Base-by-base conservation (phyloP, 2,888 invertebrate genomes). In the Philereme transversata region DNA sequence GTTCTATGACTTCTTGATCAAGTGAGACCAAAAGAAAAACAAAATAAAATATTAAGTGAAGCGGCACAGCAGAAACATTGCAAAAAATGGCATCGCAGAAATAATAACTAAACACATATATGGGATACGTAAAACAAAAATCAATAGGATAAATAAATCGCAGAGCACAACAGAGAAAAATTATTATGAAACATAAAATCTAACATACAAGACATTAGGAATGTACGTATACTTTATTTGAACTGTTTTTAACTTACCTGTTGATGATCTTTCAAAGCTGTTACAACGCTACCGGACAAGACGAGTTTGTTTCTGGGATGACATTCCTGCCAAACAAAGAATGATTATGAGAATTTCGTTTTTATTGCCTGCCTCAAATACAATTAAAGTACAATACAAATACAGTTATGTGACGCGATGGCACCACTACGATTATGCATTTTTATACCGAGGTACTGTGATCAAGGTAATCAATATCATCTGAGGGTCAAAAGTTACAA, bases 41-140 rank as follows among this genome's bases (percentile, higher is more conserved):
- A 45, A 45, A 60, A 57, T 34, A 38, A 54, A 54, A 56, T 54
- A 52, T 55, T 44, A 62, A 63, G 64, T 74, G 75, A 73, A 79
- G 69, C 57, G 54, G 77, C 81, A 57, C 65, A 77, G 80, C 79
- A 62, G 65, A 60, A 55, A 34, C 47, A 40, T 56, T 46, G 48
- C 55, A 67, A 43, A 61, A 74, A 70, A 60, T 57, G 48, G 57
- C 38, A 67, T 64, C 56, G 72, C 68, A 68, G 45, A 62, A 43
- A 64, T 58, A 57, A 49, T 46, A 54, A 51, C 34, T 54, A 34
- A 33, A 9, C 22, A 35, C 5, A 50, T 11, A 49, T 6, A 43
- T 8, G 35, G 8, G 34, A 10, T 22, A 6, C 38, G 38, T 38
- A 7, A 46, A 46, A 55, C 8, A 22, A 62, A 38, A 60, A 52